Evolutionary conservation across 2,888 invertebrate species (phyloP).

Genomic region (Eupeodes luniger): DNA sequence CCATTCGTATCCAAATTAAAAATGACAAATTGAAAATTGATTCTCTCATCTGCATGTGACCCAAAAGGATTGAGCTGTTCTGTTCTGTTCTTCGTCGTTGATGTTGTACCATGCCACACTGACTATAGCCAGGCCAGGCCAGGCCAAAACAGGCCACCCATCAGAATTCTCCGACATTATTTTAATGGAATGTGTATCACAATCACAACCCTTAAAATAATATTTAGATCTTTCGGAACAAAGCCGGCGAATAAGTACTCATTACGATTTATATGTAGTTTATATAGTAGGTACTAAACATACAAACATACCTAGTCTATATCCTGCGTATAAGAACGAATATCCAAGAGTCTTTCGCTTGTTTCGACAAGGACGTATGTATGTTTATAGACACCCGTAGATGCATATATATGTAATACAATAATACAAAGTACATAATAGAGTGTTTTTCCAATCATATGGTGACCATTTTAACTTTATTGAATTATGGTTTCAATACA

Average conservation of each 20-base stretch:
- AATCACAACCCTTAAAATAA: conserved; percentile 38
- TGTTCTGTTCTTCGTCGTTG: not conserved
- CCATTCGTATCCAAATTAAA: conserved; percentile 68
- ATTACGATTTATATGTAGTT: conserved; percentile 61
- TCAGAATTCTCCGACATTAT: conserved; percentile 15
- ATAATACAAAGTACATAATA: conserved; percentile 2
- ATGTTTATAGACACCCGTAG: too few relatives aligned
- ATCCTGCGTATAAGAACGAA: conserved; percentile 11
- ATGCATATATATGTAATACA: conserved; percentile 4
- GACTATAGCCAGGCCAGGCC: too few relatives aligned
- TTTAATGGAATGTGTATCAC: conserved; percentile 6
- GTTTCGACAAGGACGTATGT: not conserved
- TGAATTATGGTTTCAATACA: not conserved
- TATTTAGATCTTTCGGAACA: conserved; percentile 46
- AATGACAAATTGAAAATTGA: conserved; percentile 73
- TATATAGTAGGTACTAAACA: not conserved
- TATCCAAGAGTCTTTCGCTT: conserved; percentile 32
- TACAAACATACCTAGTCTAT: conserved; percentile 7
- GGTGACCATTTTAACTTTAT: conserved; percentile 10
- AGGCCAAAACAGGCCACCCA: not conserved
- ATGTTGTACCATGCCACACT: not conserved
- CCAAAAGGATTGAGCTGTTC: conserved; percentile 69
- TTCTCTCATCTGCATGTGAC: conserved; percentile 65
- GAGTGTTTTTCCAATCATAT: not conserved
- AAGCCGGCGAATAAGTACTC: conserved; percentile 61